A percentile compares a stretch with the other conserved stretches of the same genome.
Evolutionary conservation across 2,797 vertebrate species (phyloP).

Genomic region (Enteromius viviparus): DNA sequence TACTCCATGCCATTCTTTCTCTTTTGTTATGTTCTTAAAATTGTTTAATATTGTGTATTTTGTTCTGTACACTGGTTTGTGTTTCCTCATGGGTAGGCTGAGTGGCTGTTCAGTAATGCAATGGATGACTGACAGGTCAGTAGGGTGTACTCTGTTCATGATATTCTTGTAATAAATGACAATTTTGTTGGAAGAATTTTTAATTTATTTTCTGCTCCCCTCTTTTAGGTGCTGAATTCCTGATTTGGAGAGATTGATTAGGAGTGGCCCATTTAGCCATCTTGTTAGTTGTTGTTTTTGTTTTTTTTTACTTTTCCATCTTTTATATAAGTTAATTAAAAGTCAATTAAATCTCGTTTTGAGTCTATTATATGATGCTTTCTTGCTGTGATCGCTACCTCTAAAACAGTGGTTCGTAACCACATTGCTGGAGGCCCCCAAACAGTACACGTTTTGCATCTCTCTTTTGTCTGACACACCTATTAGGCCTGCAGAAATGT

Average conservation of each 20-base stretch:
- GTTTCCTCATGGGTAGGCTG: not conserved
- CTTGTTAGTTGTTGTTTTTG: no score
- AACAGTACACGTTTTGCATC: no score
- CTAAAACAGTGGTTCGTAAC: not conserved
- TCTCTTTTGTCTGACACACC: no score
- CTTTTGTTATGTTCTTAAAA: slow-evolving; percentile 5
- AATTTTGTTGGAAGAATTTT: not conserved
- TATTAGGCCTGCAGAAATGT: no score
- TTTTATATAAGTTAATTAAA: slow-evolving; percentile 20
- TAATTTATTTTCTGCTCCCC: not conserved
- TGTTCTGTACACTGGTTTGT: not conserved
- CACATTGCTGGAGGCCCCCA: no score
- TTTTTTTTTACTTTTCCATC: not conserved
- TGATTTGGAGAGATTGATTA: not conserved
- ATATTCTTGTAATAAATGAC: not conserved
- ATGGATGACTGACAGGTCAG: not conserved
- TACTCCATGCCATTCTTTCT: not conserved
- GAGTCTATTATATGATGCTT: not conserved
- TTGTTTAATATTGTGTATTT: not conserved
- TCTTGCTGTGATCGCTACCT: not conserved
- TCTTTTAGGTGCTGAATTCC: not conserved
- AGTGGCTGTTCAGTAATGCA: not conserved
- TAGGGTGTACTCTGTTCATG: not conserved
- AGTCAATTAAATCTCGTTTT: not conserved
- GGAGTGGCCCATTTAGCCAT: not conserved